Conservation (phyloP, 2,113 vertebrate genomes). For the Turdus rufiventris region DNA sequence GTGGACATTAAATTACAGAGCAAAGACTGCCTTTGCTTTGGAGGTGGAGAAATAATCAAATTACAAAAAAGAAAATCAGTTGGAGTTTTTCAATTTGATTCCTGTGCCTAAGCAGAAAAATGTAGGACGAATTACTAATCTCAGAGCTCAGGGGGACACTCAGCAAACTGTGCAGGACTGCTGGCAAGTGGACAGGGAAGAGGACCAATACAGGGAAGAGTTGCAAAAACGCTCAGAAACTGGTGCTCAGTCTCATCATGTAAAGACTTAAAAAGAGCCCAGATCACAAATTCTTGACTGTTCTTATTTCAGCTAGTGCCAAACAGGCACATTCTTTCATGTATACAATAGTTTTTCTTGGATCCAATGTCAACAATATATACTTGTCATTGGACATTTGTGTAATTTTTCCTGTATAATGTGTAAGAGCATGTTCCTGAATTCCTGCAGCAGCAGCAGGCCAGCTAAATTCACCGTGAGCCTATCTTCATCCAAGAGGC, state of each 20-base stretch:
- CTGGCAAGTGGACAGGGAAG: neutral
- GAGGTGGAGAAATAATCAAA: neutral
- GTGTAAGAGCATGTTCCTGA: neutral
- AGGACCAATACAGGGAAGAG: neutral
- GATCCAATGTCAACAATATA: neutral
- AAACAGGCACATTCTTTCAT: neutral
- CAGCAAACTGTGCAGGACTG: neutral
- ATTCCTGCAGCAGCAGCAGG: conserved; percentile 26
- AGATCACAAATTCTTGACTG: neutral
- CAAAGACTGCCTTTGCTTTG: neutral
- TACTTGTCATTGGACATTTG: neutral
- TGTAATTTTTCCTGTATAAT: conserved; percentile 22
- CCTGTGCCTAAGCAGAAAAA: neutral
- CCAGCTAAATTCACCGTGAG: conserved; percentile 15
- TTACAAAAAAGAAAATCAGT: neutral
- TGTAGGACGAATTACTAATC: neutral
- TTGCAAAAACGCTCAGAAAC: conserved; percentile 13
- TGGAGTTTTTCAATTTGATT: neutral
- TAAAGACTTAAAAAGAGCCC: neutral
- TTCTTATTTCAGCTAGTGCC: conserved; percentile 13
- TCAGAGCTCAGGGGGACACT: neutral
- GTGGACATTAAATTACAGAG: conserved; percentile 20
- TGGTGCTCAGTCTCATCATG: neutral
- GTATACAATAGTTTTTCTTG: conserved; percentile 8
- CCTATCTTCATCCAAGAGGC: conserved; percentile 34